Conservation (phyloP, 2,113 vertebrate genomes). For the Isichthys henryi region DNA sequence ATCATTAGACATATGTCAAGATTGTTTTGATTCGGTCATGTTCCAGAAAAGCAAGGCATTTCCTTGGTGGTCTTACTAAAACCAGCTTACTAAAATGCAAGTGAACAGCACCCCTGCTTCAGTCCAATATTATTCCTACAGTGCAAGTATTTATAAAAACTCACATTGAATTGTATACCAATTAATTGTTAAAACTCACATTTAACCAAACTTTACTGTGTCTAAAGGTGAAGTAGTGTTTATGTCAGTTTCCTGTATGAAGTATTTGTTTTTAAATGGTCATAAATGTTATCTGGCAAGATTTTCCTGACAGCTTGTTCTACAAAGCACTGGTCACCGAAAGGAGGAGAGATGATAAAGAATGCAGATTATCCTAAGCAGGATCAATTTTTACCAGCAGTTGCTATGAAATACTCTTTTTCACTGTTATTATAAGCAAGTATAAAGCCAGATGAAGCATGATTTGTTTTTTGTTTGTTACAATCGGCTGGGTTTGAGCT, state of each 20-base stretch:
- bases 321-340: not conserved
- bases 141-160: not conserved
- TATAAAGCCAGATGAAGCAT: not conserved
- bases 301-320: not conserved
- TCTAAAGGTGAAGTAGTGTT: not conserved
- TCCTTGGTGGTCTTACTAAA: not conserved
- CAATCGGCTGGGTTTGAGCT: not conserved
- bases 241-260: not conserved
- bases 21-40: not conserved
- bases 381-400: not conserved
- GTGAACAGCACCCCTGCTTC: not conserved
- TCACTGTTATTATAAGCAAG: not conserved
- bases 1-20: not conserved
- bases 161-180: not conserved
- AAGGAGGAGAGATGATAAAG: not conserved
- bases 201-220: not conserved
- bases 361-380: not conserved
- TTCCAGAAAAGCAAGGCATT: not conserved
- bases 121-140: not conserved
- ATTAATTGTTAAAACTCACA: not conserved
- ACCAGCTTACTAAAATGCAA: not conserved
- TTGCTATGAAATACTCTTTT: not conserved
- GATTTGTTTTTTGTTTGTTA: not conserved
- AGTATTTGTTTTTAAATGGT: not conserved
- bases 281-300: not conserved